Evolutionary conservation across 2,113 vertebrate species (phyloP).

Genomic region (Abramis brama): DNA sequence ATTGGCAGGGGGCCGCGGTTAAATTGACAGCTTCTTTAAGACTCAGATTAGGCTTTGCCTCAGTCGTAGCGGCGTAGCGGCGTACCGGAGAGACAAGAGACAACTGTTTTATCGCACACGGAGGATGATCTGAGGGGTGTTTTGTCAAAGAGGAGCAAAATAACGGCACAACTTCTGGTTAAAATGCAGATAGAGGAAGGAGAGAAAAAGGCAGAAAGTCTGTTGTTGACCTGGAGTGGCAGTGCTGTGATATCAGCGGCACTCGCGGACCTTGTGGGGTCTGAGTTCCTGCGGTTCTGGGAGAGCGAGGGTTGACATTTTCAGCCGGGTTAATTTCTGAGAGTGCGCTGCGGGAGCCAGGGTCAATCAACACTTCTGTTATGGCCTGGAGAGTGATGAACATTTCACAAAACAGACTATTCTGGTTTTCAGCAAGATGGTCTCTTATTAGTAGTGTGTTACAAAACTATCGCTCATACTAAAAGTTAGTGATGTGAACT

Average conservation of each 20-base stretch:
- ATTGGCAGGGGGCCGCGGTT: constrained; percentile 46
- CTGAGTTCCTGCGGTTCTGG: background rate
- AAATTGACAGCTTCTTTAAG: constrained; percentile 55
- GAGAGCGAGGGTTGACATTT: constrained; percentile 11
- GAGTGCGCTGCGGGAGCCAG: background rate
- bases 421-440: background rate
- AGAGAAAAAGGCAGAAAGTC: background rate
- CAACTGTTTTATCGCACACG: constrained; percentile 42
- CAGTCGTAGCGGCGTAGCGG: constrained; percentile 25
- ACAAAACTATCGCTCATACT: background rate
- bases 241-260: too few species aligned
- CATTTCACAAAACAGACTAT: background rate
- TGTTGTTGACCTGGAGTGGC: too few species aligned
- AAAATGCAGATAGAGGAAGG: background rate
- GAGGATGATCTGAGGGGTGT: constrained; percentile 39
- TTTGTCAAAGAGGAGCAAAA: constrained; percentile 35
- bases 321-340: constrained; percentile 13
- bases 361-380: background rate
- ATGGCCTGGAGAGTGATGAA: background rate
- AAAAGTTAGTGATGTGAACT: background rate
- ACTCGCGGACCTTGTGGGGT: background rate
- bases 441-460: background rate
- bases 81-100: constrained; percentile 48
- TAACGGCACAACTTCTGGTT: background rate
- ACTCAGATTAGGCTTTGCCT: constrained; percentile 41